A percentile compares a stretch with the other conserved stretches of the same genome.
Evolutionary conservation across 2,113 vertebrate genomes (phyloP).

Genomic region (Passer montanus): DNA sequence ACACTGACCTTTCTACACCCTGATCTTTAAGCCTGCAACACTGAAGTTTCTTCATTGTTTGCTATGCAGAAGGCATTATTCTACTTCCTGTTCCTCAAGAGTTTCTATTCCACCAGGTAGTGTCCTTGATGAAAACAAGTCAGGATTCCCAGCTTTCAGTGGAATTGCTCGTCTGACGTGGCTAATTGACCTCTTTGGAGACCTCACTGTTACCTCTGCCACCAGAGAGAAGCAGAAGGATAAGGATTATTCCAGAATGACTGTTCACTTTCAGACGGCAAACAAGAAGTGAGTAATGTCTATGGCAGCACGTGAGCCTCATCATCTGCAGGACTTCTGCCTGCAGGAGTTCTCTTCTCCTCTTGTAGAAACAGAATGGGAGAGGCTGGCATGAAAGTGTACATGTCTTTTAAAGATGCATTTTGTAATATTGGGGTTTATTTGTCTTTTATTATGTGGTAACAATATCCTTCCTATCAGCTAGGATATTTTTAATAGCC

Average conservation of each 20-base stretch:
- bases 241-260: slow-evolving; percentile 84
- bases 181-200: slow-evolving; percentile 91
- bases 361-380: neutral
- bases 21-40: neutral
- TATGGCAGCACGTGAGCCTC: neutral
- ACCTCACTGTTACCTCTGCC: slow-evolving; percentile 83
- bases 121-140: slow-evolving; percentile 76
- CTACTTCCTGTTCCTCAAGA: neutral
- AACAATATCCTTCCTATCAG: neutral
- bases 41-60: neutral
- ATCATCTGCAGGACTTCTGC: neutral
- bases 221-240: slow-evolving; percentile 75
- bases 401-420: neutral
- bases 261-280: slow-evolving; percentile 80
- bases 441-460: neutral
- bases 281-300: slow-evolving; percentile 77
- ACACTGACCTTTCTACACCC: neutral
- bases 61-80: neutral
- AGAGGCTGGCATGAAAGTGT: neutral
- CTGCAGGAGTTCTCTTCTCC: neutral
- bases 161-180: slow-evolving; percentile 90
- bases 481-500: neutral
- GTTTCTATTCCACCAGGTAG: slow-evolving; percentile 74
- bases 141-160: slow-evolving; percentile 87
- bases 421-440: neutral